These are phyloP conservation scores for Caenorhabditis plicata DNA, from an alignment of 2,888 invertebrate species.

Conservation along the genomic window DNA sequence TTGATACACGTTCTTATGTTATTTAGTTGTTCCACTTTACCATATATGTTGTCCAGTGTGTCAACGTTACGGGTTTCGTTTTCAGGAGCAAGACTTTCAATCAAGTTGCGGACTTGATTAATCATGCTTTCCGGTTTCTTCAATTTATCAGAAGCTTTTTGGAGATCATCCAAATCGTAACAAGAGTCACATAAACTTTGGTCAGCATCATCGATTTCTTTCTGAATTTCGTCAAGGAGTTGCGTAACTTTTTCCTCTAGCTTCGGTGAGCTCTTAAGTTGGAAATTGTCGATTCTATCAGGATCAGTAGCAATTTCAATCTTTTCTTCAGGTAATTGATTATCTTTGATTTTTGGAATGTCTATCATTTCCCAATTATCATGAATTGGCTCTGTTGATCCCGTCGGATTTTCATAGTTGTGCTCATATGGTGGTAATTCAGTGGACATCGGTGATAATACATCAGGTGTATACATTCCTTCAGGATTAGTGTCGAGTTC, in stretches of 20 bases:
- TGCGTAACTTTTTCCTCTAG: no score
- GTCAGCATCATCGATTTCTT: constrained; percentile 22
- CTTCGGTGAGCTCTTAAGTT: constrained; percentile 15
- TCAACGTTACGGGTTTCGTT: constrained; percentile 20
- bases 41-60: constrained; percentile 9
- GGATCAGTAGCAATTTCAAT: constrained; percentile 30
- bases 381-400: constrained; percentile 5
- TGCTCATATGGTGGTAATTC: constrained; percentile 2
- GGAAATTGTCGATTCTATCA: constrained; percentile 19
- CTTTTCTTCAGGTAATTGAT: constrained; percentile 12
- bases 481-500: constrained; percentile 28
- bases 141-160: constrained; percentile 27
- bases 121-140: constrained; percentile 25
- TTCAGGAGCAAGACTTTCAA: constrained; percentile 2
- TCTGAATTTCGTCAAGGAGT: constrained; percentile 17
- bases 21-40: constrained; percentile 16
- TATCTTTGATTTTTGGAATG: constrained; percentile 10
- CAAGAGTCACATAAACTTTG: constrained; percentile 17
- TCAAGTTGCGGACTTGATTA: constrained; percentile 10
- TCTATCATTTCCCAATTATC: constrained; percentile 25
- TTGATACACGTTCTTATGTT: constrained; percentile 21
- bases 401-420: constrained; percentile 6
- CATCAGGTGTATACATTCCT: constrained; percentile 5
- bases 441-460: neutral
- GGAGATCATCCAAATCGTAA: constrained; percentile 23